phyloP scores from a whole-genome alignment of 2,888 invertebrate genomes.

The Trimorus sp. region DNA sequence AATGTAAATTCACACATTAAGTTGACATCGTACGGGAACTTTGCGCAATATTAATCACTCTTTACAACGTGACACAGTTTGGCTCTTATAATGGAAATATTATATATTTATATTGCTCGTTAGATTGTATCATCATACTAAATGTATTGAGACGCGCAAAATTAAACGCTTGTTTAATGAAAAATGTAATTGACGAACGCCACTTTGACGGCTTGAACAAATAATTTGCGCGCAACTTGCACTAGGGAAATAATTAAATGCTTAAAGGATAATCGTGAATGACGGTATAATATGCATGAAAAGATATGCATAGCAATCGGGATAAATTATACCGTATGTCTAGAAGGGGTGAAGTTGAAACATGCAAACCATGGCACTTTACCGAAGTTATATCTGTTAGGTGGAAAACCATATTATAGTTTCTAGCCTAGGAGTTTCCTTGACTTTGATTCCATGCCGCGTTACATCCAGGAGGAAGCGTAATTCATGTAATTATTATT shows the following conservation, averaged over 20 bases:
- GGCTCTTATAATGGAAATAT: conserved; percentile 8
- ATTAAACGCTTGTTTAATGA: not conserved
- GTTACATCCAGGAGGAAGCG: conserved; percentile 21
- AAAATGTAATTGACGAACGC: not conserved
- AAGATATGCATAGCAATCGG: conserved; percentile 34
- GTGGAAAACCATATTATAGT: conserved; percentile 23
- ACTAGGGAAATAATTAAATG: conserved; percentile 29
- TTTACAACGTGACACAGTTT: not conserved
- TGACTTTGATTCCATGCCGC: conserved; percentile 20
- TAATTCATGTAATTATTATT: conserved; percentile 32
- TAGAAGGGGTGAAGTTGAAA: conserved; percentile 28
- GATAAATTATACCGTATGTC: conserved; percentile 35
- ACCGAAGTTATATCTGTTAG: conserved; percentile 21
- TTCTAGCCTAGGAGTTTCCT: conserved; percentile 26
- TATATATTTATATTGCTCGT: conserved; percentile 9
- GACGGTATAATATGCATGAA: conserved; percentile 36
- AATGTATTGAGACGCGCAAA: not conserved
- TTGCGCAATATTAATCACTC: not conserved
- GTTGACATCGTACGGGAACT: not conserved
- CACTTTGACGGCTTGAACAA: not conserved
- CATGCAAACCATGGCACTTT: conserved; percentile 40
- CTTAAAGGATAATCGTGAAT: conserved; percentile 22
- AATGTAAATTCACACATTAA: not conserved
- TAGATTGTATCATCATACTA: conserved; percentile 13
- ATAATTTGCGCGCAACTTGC: not conserved